Evolutionary conservation across 2,888 invertebrate species (phyloP).

Genomic region (Polymixis flavicincta): DNA sequence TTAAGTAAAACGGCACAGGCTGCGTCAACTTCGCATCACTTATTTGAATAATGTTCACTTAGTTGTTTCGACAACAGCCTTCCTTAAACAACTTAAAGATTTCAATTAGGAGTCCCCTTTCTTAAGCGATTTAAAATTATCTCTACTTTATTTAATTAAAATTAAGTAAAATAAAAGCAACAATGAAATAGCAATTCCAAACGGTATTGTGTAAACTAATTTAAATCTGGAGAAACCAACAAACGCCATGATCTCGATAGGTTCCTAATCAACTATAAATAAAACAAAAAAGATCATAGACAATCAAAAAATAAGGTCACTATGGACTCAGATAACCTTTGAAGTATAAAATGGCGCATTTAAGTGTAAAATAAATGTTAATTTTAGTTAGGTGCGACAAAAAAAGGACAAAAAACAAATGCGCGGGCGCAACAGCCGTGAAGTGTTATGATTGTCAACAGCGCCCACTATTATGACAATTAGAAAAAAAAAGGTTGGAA

Average conservation of each 20-base stretch:
- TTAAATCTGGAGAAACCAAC: slow-evolving; percentile 40
- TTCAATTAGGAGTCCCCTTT: slow-evolving; percentile 72
- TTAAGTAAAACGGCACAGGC: slow-evolving; percentile 70
- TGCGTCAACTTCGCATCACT: slow-evolving; percentile 72
- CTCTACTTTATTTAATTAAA: slow-evolving; percentile 24
- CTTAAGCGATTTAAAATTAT: slow-evolving; percentile 64
- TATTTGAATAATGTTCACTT: slow-evolving; percentile 83
- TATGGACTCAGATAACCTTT: slow-evolving; percentile 69
- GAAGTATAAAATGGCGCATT: slow-evolving; percentile 74
- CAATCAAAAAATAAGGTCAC: slow-evolving; percentile 78
- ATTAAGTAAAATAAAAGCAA: slow-evolving; percentile 17
- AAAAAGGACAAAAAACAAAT: slow-evolving; percentile 56
- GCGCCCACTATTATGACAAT: slow-evolving; percentile 37
- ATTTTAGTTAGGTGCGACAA: slow-evolving; percentile 67
- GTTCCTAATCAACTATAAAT: slow-evolving; percentile 55
- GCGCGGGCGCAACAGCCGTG: slow-evolving; percentile 58
- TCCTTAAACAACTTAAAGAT: slow-evolving; percentile 70
- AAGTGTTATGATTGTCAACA: slow-evolving; percentile 55
- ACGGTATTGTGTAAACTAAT: slow-evolving; percentile 52
- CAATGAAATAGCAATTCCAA: slow-evolving; percentile 22
- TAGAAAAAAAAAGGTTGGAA: slow-evolving; percentile 15
- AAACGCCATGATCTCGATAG: slow-evolving; percentile 67
- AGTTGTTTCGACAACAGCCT: slow-evolving; percentile 75
- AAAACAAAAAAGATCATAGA: slow-evolving; percentile 68
- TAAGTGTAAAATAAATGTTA: slow-evolving; percentile 76